Percentiles rank a stretch among this genome's conserved stretches.
phyloP scores from a whole-genome alignment of 1,140 invertebrate genomes.

The Zaprionus lachaisei region DNA sequence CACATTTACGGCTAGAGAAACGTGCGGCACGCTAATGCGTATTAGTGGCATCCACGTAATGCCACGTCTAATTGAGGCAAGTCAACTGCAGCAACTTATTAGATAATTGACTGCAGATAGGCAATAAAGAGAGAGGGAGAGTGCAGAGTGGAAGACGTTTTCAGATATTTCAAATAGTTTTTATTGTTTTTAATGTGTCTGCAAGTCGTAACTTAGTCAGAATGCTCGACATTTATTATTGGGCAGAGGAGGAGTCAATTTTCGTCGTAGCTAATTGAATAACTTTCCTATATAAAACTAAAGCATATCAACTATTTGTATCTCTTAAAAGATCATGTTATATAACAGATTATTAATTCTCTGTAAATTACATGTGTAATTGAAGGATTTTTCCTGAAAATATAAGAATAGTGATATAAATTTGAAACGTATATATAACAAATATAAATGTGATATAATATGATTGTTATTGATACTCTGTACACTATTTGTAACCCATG shows the following conservation, averaged over 20 bases:
- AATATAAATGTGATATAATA: too few species aligned
- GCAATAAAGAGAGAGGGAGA: background rate
- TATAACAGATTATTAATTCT: too few species aligned
- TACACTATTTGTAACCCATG: too few species aligned
- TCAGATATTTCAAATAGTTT: slow-evolving; percentile 1
- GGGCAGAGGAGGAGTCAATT: background rate
- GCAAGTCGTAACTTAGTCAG: background rate
- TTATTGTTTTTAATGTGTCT: slow-evolving; percentile 1
- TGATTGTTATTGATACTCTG: too few species aligned
- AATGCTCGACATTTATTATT: background rate
- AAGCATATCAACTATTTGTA: too few species aligned
- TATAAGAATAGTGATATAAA: too few species aligned
- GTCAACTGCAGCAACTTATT: slow-evolving; percentile 46
- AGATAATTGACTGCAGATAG: slow-evolving; percentile 17
- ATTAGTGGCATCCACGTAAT: slow-evolving; percentile 47
- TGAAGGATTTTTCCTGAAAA: too few species aligned
- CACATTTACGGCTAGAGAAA: slow-evolving; percentile 55
- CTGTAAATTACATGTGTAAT: too few species aligned
- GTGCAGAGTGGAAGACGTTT: background rate
- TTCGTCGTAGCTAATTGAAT: too few species aligned
- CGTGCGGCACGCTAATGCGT: slow-evolving; percentile 61
- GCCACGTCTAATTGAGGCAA: slow-evolving; percentile 59
- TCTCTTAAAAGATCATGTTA: too few species aligned
- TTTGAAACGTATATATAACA: too few species aligned
- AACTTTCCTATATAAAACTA: too few species aligned